Conservation (phyloP, 1,140 invertebrate genomes). For the Popillia japonica region DNA sequence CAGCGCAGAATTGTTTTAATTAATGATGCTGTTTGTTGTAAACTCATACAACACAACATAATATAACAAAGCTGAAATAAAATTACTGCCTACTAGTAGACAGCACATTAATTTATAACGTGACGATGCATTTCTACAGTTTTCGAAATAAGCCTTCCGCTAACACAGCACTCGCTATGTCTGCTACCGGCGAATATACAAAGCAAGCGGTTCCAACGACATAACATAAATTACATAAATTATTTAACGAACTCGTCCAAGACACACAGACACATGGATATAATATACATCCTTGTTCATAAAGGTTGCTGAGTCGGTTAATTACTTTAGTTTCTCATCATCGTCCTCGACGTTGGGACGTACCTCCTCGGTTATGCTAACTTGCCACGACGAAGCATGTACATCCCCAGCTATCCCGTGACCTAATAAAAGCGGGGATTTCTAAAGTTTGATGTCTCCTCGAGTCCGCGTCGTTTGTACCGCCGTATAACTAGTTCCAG, state of each 20-base stretch:
- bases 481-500: conserved; percentile 24
- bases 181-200: neutral
- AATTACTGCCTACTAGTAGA: neutral
- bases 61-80: neutral
- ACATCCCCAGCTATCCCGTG: neutral
- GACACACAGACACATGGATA: neutral
- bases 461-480: neutral
- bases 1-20: too few species aligned
- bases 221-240: conserved; percentile 16
- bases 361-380: neutral
- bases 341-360: too few species aligned
- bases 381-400: neutral
- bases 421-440: conserved; percentile 24
- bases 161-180: neutral
- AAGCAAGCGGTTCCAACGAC: neutral
- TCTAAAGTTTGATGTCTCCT: neutral
- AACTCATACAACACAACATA: neutral
- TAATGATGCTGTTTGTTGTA: too few species aligned
- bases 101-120: neutral
- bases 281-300: neutral
- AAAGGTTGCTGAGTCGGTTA: conserved; percentile 3
- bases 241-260: conserved; percentile 5
- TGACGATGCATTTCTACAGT: conserved; percentile 3
- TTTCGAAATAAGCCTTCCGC: neutral
- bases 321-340: neutral